Conservation (phyloP, 1,140 invertebrate species). For the Batillaria attramentaria region DNA sequence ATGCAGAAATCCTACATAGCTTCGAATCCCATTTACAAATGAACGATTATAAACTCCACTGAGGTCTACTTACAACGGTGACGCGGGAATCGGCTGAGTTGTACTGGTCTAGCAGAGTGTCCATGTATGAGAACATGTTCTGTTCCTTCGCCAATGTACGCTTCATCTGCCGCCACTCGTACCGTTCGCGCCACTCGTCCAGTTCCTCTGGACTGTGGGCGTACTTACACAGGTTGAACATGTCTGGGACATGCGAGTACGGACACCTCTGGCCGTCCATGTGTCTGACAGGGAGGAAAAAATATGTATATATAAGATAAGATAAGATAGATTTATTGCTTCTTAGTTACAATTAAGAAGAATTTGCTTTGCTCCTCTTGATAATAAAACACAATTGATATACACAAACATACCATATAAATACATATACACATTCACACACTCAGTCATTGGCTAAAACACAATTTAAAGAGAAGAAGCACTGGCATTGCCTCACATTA, state of each 20-base stretch:
- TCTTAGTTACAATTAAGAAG: no score
- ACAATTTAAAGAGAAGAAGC: no score
- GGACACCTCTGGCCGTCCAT: constrained; percentile 53
- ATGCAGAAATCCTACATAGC: no score
- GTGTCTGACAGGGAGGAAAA: constrained; percentile 52
- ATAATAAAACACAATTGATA: no score
- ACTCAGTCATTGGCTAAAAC: no score
- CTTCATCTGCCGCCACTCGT: constrained; percentile 67
- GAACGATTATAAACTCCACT: no score
- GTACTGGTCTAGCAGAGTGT: constrained; percentile 62
- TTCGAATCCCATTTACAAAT: no score
- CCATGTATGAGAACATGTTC: constrained; percentile 67
- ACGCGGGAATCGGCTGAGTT: constrained; percentile 54
- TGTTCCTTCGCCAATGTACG: constrained; percentile 61
- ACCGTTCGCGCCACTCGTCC: constrained; percentile 67
- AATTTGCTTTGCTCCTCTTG: no score
- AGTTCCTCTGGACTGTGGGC: constrained; percentile 67
- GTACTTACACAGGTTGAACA: constrained; percentile 65
- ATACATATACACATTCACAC: no score
- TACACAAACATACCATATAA: no score
- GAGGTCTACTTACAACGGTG: constrained; percentile 54
- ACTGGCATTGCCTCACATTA: no score
- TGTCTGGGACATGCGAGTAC: constrained; percentile 65
- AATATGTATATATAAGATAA: neutral
- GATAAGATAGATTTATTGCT: no score